Percentiles rank a stretch among this genome's conserved stretches.
These are phyloP conservation scores for Nycteola revayana DNA, from an alignment of 2,888 invertebrate species.

Conservation along the genomic window DNA sequence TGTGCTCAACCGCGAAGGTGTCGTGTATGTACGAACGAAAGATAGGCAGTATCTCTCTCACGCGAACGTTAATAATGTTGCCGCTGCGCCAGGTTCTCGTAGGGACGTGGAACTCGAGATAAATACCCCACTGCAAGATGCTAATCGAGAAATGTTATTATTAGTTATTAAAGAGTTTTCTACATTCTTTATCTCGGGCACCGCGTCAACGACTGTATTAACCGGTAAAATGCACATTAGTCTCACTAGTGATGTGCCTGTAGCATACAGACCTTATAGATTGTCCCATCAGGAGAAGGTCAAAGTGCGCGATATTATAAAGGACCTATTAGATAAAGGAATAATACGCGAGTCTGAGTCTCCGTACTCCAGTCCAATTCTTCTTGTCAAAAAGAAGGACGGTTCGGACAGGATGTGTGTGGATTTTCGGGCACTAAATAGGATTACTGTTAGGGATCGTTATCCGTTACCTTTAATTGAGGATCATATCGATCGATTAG, in stretches of 20 bases:
- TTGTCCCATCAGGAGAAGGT: background rate
- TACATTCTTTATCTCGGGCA: background rate
- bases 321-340: background rate
- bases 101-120: too few species aligned
- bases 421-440: constrained; percentile 2
- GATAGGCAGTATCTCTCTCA: too few species aligned
- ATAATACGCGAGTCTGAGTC: constrained; percentile 4
- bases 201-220: background rate
- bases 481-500: constrained; percentile 5
- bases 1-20: constrained; percentile 4
- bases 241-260: background rate
- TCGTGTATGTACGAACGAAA: too few species aligned
- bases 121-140: background rate
- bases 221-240: constrained; percentile 1
- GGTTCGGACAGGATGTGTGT: constrained; percentile 2
- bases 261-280: constrained; percentile 1
- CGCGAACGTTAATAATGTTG: constrained; percentile 1
- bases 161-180: too few species aligned
- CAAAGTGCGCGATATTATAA: constrained; percentile 2
- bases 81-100: background rate
- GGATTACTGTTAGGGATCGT: background rate
- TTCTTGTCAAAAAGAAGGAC: constrained; percentile 5
- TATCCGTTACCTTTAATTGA: constrained; percentile 7
- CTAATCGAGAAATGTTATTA: too few species aligned
- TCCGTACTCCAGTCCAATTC: constrained; percentile 2